Percentiles rank a stretch among this genome's conserved stretches.
These are phyloP conservation scores for Alethe diademata DNA, from an alignment of 2,113 vertebrate species.

Conservation along the genomic window DNA sequence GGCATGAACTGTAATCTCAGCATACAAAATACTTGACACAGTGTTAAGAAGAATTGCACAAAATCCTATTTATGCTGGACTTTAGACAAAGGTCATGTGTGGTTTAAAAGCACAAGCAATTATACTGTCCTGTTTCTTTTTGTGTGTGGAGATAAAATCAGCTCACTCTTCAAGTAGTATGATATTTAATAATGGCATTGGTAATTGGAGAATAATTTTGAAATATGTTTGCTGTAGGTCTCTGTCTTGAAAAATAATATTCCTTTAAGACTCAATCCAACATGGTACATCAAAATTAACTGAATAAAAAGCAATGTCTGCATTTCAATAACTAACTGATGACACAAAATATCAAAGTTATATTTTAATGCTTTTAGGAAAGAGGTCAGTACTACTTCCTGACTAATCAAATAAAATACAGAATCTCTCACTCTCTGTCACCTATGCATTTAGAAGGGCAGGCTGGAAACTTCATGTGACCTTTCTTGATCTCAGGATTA, in stretches of 20 bases:
- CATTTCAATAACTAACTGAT: neutral
- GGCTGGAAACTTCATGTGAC: neutral
- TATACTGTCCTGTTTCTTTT: neutral
- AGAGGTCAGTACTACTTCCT: neutral
- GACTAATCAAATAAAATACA: neutral
- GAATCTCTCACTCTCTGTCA: neutral
- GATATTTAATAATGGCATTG: neutral
- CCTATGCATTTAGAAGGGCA: neutral
- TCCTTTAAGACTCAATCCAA: neutral
- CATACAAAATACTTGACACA: neutral
- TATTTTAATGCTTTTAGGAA: neutral
- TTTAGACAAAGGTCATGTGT: neutral
- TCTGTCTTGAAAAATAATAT: neutral
- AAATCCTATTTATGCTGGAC: neutral
- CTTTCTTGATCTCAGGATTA: neutral
- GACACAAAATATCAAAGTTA: neutral
- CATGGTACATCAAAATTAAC: neutral
- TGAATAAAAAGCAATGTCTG: neutral
- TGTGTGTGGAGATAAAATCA: neutral
- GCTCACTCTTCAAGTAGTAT: neutral
- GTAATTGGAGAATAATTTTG: neutral
- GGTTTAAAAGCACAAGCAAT: neutral
- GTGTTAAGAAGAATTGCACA: neutral
- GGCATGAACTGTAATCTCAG: neutral
- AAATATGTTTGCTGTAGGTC: neutral